Base-by-base conservation (phyloP, 2,797 vertebrate species). In the Gephyroberyx darwinii region DNA sequence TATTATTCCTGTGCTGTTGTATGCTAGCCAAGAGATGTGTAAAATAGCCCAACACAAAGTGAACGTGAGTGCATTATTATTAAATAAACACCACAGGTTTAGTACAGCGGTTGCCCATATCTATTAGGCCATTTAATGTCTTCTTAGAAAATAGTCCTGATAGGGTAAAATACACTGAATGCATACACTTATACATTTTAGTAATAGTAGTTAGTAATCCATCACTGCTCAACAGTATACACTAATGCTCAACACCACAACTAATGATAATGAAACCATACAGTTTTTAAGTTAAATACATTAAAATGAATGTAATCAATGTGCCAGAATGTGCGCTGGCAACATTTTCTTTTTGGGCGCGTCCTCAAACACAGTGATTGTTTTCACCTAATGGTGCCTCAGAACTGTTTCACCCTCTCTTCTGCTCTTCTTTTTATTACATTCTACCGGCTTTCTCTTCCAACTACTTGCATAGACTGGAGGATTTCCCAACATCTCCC, bases 401-500 rank as follows among this genome's bases (percentile, higher is more conserved):
- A n/a, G 7, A 79, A 78, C 58, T 77, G 56, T 85, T 80, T 89
- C 50, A 79, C 35, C 67, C 65, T 80, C 78, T 77, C 51, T 74
- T 85, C 80, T 86, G 52, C 63, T 90, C 69, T 86, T 78, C 83
- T 82, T 14, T 53, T 43, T 30, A 68, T 66, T 65, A 26, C 63
- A 30, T 60, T 87, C 43, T 33, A 65, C 79, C 75, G 56, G 61
- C 90, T 93, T 94, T 94, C 92, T 94, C 85, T 92, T 80, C 75
- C 72, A 59, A 77, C 87, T 78, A 84, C 77, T 83, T 82, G 86
- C 94, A 69, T 94, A 99, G 98, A 95, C 95, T 99, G 96, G 98
- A 99, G 95, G 98, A 99, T 95, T 99, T 99, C 93, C 97, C 97
- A 92, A 99, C 97, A 90, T 99, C 97, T 96, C 97, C 97, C 94